These are phyloP conservation scores for Dryocosmus kuriphilus DNA, from an alignment of 2,888 invertebrate genomes.

Conservation along the genomic window DNA sequence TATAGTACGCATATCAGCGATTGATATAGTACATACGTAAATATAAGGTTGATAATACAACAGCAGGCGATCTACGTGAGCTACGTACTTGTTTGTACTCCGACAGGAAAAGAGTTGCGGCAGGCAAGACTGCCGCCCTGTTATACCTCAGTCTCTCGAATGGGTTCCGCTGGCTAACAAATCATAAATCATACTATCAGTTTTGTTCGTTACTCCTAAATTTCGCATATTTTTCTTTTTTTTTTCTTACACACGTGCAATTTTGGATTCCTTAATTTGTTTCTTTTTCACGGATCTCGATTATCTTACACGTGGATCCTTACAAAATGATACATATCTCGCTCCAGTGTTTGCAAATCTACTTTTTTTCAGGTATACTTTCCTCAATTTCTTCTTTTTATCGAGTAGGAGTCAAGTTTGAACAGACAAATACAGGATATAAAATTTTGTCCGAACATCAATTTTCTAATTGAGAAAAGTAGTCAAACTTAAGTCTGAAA, in stretches of 20 bases:
- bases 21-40: conserved; percentile 60
- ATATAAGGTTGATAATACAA: conserved; percentile 70
- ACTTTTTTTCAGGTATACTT: not conserved
- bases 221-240: conserved; percentile 13
- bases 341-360: not conserved
- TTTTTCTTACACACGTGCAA: conserved; percentile 24
- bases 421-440: too few species aligned
- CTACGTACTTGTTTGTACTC: conserved; percentile 83
- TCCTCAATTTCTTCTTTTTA: conserved; percentile 4
- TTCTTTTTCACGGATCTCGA: conserved; percentile 6
- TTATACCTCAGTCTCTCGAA: conserved; percentile 88
- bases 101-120: conserved; percentile 80
- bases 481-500: not conserved
- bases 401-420: too few species aligned
- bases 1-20: conserved; percentile 54
- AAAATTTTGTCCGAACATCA: not conserved
- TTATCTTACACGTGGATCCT: conserved; percentile 10
- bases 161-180: conserved; percentile 86
- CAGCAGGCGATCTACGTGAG: conserved; percentile 76
- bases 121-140: conserved; percentile 80
- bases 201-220: conserved; percentile 58
- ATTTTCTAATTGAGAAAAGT: not conserved
- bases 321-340: not conserved
- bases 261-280: conserved; percentile 45
- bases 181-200: conserved; percentile 77